These are phyloP conservation scores for Drosophila cardini DNA, from an alignment of 1,140 invertebrate genomes.

Conservation along the genomic window DNA sequence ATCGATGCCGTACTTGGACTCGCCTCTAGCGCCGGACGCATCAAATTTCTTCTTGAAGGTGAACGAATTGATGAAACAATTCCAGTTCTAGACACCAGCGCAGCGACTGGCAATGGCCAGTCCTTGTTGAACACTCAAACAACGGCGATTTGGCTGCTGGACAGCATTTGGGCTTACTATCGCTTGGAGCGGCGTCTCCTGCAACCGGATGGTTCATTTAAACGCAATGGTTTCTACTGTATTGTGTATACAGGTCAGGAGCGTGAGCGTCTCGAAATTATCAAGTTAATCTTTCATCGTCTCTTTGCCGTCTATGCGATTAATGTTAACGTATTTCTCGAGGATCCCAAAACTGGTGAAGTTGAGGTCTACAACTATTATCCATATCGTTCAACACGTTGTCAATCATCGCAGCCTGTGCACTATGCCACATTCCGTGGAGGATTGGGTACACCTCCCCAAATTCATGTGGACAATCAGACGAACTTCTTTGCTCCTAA, in stretches of 20 bases:
- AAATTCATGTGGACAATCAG: slow-evolving; percentile 8
- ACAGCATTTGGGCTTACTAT: slow-evolving; percentile 62
- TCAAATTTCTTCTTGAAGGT: slow-evolving; percentile 59
- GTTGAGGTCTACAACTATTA: slow-evolving; percentile 74
- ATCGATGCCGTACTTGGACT: slow-evolving; percentile 53
- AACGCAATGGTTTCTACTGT: slow-evolving; percentile 68
- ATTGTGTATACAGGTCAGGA: slow-evolving; percentile 73
- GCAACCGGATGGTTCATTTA: slow-evolving; percentile 47
- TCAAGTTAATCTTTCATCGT: slow-evolving; percentile 65
- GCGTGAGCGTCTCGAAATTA: slow-evolving; percentile 36
- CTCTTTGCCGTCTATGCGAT: slow-evolving; percentile 67
- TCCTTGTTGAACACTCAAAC: slow-evolving; percentile 19
- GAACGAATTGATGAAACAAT: slow-evolving; percentile 36
- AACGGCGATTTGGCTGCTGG: slow-evolving; percentile 68
- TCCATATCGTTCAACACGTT: slow-evolving; percentile 61
- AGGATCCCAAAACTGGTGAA: slow-evolving; percentile 13
- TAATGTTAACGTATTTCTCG: slow-evolving; percentile 70
- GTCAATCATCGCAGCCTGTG: slow-evolving; percentile 63
- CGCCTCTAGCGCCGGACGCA: slow-evolving; percentile 15
- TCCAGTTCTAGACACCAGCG: background rate
- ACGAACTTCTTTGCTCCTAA: slow-evolving; percentile 56
- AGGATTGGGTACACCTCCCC: background rate
- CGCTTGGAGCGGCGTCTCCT: slow-evolving; percentile 58
- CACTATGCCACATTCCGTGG: slow-evolving; percentile 59
- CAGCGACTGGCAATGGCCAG: no score